Evolutionary conservation across 2,797 vertebrate genomes (phyloP).

Genomic region (Decapterus maruadsi): DNA sequence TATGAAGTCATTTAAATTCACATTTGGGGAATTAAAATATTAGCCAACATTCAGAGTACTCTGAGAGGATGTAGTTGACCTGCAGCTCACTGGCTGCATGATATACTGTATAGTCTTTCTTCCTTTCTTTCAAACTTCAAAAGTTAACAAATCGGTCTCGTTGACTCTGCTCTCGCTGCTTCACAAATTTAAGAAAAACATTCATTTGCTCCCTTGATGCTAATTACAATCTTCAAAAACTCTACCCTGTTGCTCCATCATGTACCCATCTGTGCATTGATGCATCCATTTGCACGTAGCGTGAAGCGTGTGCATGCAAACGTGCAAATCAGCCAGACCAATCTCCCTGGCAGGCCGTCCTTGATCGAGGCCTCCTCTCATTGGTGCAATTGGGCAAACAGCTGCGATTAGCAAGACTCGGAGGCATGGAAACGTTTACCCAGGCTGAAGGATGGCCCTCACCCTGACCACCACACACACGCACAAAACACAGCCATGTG

Average conservation of each 20-base stretch:
- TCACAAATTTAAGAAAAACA: slow-evolving; percentile 25
- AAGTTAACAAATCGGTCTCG: slow-evolving; percentile 36
- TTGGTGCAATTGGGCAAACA: slow-evolving; percentile 47
- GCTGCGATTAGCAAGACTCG: slow-evolving; percentile 44
- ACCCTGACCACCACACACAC: slow-evolving; percentile 63
- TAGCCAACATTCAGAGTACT: slow-evolving; percentile 26
- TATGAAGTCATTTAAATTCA: slow-evolving; percentile 44
- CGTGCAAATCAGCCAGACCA: slow-evolving; percentile 11
- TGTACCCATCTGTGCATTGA: neutral
- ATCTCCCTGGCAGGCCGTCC: slow-evolving; percentile 51
- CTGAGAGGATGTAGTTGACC: slow-evolving; percentile 28
- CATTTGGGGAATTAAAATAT: slow-evolving; percentile 47
- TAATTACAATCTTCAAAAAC: slow-evolving; percentile 2
- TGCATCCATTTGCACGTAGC: slow-evolving; percentile 9
- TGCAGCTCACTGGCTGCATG: neutral
- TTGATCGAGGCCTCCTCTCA: slow-evolving; percentile 51
- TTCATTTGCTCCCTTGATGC: neutral
- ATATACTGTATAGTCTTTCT: slow-evolving; percentile 7
- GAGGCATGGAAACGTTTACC: slow-evolving; percentile 75
- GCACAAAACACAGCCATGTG: slow-evolving; percentile 76
- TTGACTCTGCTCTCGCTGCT: slow-evolving; percentile 17
- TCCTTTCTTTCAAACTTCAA: slow-evolving; percentile 12
- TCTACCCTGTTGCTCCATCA: neutral
- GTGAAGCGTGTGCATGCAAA: slow-evolving; percentile 23
- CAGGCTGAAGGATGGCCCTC: slow-evolving; percentile 67